A percentile compares a stretch with the other conserved stretches of the same genome.
Evolutionary conservation across 2,113 vertebrate species (phyloP).

Genomic region (Chamaea fasciata): DNA sequence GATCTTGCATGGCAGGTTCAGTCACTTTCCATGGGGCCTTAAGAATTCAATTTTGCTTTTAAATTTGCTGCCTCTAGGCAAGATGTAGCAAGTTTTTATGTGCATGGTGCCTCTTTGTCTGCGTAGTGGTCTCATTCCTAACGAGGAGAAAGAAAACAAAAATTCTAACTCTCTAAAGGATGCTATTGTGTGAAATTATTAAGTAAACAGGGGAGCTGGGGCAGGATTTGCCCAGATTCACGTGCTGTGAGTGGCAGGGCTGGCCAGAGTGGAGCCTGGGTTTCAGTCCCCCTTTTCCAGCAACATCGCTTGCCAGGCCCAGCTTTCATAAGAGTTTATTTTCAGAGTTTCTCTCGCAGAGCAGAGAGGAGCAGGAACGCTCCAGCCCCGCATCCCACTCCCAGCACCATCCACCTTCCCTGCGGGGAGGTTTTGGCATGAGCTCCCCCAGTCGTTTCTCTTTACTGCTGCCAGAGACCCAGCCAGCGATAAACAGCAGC

Average conservation of each 20-base stretch:
- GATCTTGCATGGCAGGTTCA: constrained; percentile 35
- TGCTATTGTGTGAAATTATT: constrained; percentile 40
- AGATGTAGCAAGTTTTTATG: constrained; percentile 60
- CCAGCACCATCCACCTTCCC: constrained; percentile 38
- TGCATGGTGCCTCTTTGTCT: constrained; percentile 66
- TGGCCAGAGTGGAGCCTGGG: background rate
- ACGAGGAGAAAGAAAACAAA: background rate
- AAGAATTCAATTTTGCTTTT: constrained; percentile 62
- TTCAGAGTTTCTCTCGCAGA: background rate
- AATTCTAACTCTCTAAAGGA: constrained; percentile 9
- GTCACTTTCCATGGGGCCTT: constrained; percentile 44
- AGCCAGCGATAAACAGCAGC: constrained; percentile 36
- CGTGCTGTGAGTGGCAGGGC: background rate
- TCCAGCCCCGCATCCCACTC: background rate
- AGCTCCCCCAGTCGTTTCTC: background rate
- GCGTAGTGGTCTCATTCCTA: constrained; percentile 33
- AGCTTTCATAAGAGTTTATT: background rate
- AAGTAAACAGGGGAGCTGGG: background rate
- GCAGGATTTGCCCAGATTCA: background rate
- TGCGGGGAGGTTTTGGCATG: constrained; percentile 16
- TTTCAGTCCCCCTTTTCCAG: background rate
- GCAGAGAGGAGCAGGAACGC: background rate
- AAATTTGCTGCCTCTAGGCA: constrained; percentile 59
- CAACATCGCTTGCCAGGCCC: rapidly evolving
- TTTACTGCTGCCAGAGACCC: constrained; percentile 45